Percentiles rank a stretch among this genome's conserved stretches.
Conservation (phyloP, 92 coral and sea anemone genomes). For the Porites evermanni region DNA sequence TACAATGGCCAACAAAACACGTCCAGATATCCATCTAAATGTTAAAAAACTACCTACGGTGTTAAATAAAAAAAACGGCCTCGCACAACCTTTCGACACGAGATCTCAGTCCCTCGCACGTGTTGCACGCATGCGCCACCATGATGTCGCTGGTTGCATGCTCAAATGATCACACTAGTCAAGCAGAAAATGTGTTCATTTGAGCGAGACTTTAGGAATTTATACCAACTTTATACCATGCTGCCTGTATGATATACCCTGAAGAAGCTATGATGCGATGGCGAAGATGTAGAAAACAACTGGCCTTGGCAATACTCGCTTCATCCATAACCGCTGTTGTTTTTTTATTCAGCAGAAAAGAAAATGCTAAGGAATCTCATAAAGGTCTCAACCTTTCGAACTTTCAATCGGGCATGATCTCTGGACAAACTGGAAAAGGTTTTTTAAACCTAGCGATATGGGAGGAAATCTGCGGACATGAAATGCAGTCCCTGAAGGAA, state of each 20-base stretch:
- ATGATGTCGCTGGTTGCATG: too few relatives aligned
- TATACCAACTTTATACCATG: neutral
- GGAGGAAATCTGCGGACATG: conserved; percentile 82
- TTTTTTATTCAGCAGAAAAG: neutral
- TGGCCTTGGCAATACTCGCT: neutral
- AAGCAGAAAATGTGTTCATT: neutral
- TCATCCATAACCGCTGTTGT: neutral
- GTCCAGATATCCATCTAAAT: too few relatives aligned
- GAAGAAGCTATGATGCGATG: neutral
- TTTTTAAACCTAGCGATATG: conserved; percentile 80
- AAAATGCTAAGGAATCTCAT: neutral
- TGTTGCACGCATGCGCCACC: too few relatives aligned
- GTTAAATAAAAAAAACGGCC: too few relatives aligned
- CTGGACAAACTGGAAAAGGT: neutral
- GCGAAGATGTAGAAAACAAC: neutral
- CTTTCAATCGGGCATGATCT: neutral
- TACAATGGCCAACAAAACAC: too few relatives aligned
- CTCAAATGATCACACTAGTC: too few relatives aligned
- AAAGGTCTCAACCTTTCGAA: too few relatives aligned
- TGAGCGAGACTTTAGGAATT: neutral
- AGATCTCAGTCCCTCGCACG: too few relatives aligned
- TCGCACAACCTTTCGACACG: too few relatives aligned
- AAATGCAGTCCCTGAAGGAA: conserved; percentile 65
- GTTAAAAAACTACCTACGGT: too few relatives aligned
- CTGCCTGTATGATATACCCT: neutral